phyloP scores from a whole-genome alignment of 2,888 invertebrate species.

The Anthoptus insignis region DNA sequence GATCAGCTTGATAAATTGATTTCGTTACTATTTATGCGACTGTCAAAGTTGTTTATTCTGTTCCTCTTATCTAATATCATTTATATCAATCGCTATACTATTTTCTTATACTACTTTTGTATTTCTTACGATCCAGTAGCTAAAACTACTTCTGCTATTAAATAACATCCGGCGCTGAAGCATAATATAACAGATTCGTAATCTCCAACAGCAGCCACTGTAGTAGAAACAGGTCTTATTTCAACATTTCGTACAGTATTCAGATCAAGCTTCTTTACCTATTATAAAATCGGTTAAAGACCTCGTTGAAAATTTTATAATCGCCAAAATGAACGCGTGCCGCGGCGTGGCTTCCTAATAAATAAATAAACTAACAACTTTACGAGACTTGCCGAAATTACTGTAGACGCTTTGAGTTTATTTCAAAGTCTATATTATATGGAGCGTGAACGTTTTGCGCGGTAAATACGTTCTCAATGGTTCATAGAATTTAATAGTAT shows the following conservation, averaged over 20 bases:
- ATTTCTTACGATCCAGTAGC: background rate
- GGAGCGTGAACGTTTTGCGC: conserved; percentile 23
- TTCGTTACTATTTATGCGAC: too few relatives aligned
- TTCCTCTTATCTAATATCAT: too few relatives aligned
- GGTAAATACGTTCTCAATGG: conserved; percentile 21
- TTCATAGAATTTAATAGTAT: conserved; percentile 19
- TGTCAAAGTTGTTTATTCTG: too few relatives aligned
- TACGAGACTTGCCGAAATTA: conserved; percentile 18
- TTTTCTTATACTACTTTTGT: background rate
- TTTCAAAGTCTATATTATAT: conserved; percentile 20
- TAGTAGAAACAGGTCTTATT: conserved; percentile 30
- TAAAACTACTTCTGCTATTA: background rate
- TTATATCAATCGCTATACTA: background rate
- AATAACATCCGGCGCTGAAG: conserved; percentile 13
- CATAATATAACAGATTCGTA: conserved; percentile 12
- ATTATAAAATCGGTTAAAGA: conserved; percentile 16
- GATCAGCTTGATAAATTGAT: too few relatives aligned
- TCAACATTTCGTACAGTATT: conserved; percentile 23
- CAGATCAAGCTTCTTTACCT: conserved; percentile 6
- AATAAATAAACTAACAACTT: conserved; percentile 23
- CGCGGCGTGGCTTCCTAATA: conserved; percentile 3
- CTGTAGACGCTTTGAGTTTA: conserved; percentile 7
- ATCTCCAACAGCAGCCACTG: conserved; percentile 4
- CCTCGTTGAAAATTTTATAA: conserved; percentile 21
- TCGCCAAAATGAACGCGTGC: conserved; percentile 10